These are phyloP conservation scores for Halichoerus grypus DNA, from an alignment of 2,113 vertebrate species.

Conservation along the genomic window DNA sequence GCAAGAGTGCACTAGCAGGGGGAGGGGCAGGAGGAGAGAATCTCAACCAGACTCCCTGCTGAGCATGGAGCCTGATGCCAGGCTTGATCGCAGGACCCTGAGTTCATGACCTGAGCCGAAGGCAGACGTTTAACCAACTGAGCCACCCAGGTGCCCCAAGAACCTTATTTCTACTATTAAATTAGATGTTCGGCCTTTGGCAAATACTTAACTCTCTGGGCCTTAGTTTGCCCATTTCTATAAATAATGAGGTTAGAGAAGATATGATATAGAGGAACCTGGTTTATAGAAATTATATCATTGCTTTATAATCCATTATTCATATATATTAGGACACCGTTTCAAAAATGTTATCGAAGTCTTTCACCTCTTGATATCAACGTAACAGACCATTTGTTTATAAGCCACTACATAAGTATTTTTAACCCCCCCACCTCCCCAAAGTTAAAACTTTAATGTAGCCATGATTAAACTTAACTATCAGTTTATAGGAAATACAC, in stretches of 20 bases:
- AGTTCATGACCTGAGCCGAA: neutral
- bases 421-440: neutral
- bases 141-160: neutral
- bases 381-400: neutral
- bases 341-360: conserved; percentile 1
- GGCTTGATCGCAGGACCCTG: neutral
- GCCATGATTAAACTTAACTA: neutral
- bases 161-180: neutral
- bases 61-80: neutral
- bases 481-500: neutral
- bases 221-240: neutral
- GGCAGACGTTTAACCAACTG: neutral
- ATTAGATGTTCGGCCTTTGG: neutral
- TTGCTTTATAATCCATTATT: neutral
- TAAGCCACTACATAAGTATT: neutral
- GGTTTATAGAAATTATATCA: neutral
- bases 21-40: neutral
- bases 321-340: neutral
- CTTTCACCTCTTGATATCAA: neutral
- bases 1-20: neutral
- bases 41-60: neutral
- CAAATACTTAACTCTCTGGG: conserved; percentile 18
- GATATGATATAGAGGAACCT: neutral
- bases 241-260: conserved; percentile 6
- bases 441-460: neutral